phyloP scores from a whole-genome alignment of 2,113 vertebrate genomes.

The Caranx melampygus region DNA sequence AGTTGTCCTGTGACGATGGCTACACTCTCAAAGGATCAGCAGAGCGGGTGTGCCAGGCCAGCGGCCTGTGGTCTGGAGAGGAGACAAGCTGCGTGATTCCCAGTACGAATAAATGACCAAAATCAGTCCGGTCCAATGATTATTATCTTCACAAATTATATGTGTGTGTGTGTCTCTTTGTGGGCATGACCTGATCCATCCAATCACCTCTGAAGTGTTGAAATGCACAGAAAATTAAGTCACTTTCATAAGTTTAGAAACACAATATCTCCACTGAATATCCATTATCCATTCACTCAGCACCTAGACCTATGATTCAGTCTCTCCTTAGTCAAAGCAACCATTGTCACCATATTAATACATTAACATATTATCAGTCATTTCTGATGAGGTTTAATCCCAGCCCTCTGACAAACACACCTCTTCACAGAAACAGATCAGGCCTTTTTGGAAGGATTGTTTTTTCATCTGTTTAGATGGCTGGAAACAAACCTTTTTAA shows the following conservation, averaged over 20 bases:
- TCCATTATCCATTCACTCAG: too few relatives aligned
- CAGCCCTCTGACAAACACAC: neutral
- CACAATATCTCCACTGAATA: too few relatives aligned
- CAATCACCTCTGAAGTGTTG: constrained; percentile 16
- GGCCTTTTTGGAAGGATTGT: too few relatives aligned
- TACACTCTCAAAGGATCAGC: constrained; percentile 82
- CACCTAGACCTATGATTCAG: too few relatives aligned
- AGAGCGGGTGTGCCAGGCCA: constrained; percentile 82
- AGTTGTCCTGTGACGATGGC: constrained; percentile 82
- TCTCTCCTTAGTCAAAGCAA: too few relatives aligned
- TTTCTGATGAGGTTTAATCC: neutral
- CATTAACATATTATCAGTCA: neutral
- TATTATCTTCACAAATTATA: constrained; percentile 43
- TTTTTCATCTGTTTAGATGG: too few relatives aligned
- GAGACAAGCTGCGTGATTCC: constrained; percentile 74
- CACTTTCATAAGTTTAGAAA: neutral
- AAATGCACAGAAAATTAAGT: constrained; percentile 4
- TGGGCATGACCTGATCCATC: constrained; percentile 4
- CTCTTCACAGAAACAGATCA: neutral
- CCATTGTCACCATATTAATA: neutral
- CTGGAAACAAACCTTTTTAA: neutral
- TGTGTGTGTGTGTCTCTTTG: neutral
- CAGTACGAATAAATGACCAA: constrained; percentile 56
- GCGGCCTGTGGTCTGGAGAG: constrained; percentile 86
- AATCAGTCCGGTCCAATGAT: constrained; percentile 22